Conservation (phyloP, 2,797 vertebrate species). For the Oryzias sinensis region DNA sequence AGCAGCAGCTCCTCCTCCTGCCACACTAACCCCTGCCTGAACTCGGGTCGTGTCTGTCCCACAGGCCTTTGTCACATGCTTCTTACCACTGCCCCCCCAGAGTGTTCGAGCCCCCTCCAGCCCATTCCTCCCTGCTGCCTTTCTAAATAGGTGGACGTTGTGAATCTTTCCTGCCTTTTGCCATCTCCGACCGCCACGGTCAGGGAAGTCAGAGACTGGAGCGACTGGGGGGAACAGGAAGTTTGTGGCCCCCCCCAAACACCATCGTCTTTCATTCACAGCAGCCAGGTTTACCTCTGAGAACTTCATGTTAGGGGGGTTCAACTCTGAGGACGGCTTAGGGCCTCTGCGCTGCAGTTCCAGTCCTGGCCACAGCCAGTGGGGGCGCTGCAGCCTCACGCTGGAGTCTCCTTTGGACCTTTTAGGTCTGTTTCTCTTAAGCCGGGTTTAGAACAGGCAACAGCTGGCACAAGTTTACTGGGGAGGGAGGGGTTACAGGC, state of each 20-base stretch:
- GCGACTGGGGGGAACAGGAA: too few species aligned
- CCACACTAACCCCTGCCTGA: slow-evolving; percentile 71
- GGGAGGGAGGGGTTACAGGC: slow-evolving; percentile 9
- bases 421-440: slow-evolving; percentile 80
- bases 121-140: background rate
- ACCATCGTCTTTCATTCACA: too few species aligned
- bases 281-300: too few species aligned
- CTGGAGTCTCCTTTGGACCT: slow-evolving; percentile 66
- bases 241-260: too few species aligned
- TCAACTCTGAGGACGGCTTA: background rate
- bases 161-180: background rate
- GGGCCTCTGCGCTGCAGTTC: slow-evolving; percentile 28
- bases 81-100: slow-evolving; percentile 22
- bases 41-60: slow-evolving; percentile 53
- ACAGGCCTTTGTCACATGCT: slow-evolving; percentile 54
- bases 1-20: slow-evolving; percentile 39
- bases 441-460: slow-evolving; percentile 78
- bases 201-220: too few species aligned
- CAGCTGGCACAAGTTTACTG: slow-evolving; percentile 77
- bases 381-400: slow-evolving; percentile 65
- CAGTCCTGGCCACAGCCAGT: slow-evolving; percentile 33
- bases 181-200: background rate
- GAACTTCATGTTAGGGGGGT: background rate
- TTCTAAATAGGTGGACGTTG: background rate
- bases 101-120: background rate